These are phyloP conservation scores for Myotis planiceps DNA, from an alignment of 2,797 vertebrate genomes.

Conservation along the genomic window DNA sequence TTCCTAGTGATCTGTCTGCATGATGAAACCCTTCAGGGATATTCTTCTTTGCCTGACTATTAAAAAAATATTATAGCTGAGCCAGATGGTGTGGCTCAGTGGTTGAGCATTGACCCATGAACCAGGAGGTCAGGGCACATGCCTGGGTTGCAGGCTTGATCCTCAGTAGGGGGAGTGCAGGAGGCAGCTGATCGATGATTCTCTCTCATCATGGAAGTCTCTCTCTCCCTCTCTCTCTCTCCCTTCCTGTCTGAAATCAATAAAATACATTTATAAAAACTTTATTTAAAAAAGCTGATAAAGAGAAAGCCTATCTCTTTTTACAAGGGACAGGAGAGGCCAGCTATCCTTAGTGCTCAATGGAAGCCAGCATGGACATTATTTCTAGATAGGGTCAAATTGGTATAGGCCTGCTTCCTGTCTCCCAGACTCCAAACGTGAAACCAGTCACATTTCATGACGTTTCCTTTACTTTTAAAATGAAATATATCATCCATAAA, in stretches of 20 bases:
- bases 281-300: constrained; percentile 87
- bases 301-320: not conserved
- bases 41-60: constrained; percentile 93
- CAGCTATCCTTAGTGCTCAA: too few relatives aligned
- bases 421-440: not conserved
- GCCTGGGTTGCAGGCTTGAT: too few relatives aligned
- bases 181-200: too few relatives aligned
- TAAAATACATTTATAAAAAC: too few relatives aligned
- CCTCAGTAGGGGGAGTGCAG: too few relatives aligned
- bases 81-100: too few relatives aligned
- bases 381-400: not conserved
- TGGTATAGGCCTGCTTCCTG: not conserved
- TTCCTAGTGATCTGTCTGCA: constrained; percentile 91
- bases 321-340: not conserved
- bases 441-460: not conserved
- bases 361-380: not conserved
- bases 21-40: constrained; percentile 93
- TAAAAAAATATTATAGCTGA: constrained; percentile 85
- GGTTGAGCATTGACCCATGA: too few relatives aligned
- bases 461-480: not conserved
- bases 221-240: too few relatives aligned
- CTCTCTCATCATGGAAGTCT: too few relatives aligned
- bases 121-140: too few relatives aligned
- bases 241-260: too few relatives aligned
- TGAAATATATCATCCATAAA: not conserved